Evolutionary conservation across 2,888 invertebrate species (phyloP).

Genomic region (Perizoma affinitatum): DNA sequence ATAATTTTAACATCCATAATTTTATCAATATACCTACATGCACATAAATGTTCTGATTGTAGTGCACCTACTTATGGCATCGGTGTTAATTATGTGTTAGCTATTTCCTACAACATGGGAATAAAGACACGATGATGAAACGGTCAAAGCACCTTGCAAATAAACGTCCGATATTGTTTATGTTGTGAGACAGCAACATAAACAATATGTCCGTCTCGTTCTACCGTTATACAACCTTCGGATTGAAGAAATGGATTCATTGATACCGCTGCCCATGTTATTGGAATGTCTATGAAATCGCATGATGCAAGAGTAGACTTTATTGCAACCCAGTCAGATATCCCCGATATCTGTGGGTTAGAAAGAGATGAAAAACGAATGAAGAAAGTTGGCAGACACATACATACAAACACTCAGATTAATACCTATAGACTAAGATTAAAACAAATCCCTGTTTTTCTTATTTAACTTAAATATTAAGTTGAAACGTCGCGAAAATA

Average conservation of each 20-base stretch:
- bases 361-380: not conserved
- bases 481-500: too few relatives aligned
- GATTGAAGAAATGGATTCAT: slow-evolving; percentile 7
- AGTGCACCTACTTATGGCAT: too few relatives aligned
- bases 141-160: slow-evolving; percentile 46
- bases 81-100: too few relatives aligned
- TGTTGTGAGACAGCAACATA: slow-evolving; percentile 49
- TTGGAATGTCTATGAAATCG: slow-evolving; percentile 3
- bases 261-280: not conserved
- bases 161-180: slow-evolving; percentile 42
- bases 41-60: too few relatives aligned
- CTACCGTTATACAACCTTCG: slow-evolving; percentile 17
- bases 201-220: slow-evolving; percentile 45
- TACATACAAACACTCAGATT: too few relatives aligned
- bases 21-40: too few relatives aligned
- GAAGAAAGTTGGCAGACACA: too few relatives aligned
- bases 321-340: not conserved
- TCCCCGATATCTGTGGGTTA: not conserved
- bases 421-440: too few relatives aligned
- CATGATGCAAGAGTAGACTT: slow-evolving; percentile 2
- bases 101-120: not conserved
- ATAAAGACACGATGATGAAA: slow-evolving; percentile 50
- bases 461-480: too few relatives aligned
- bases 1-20: too few relatives aligned
- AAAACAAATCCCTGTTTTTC: too few relatives aligned